Percentiles rank a stretch among this genome's conserved stretches.
Evolutionary conservation across 2,888 invertebrate genomes (phyloP).

Genomic region (Agonopterix alstromeriana): DNA sequence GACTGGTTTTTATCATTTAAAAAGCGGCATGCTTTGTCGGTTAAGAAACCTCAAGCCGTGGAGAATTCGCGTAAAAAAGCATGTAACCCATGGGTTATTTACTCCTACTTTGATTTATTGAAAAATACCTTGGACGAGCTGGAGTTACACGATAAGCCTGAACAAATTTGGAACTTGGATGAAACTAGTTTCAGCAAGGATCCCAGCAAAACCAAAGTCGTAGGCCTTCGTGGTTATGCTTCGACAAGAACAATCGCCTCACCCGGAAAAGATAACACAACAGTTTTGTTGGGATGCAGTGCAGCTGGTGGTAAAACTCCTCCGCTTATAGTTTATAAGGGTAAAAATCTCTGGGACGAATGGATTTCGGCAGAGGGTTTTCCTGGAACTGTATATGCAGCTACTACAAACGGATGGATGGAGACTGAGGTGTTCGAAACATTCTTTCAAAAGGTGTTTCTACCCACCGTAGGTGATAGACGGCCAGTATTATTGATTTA

Average conservation of each 20-base stretch:
- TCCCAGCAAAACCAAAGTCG: slow-evolving; percentile 19
- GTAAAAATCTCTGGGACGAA: slow-evolving; percentile 26
- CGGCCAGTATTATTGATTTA: slow-evolving; percentile 22
- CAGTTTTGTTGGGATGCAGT: slow-evolving; percentile 15
- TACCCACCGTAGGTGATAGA: slow-evolving; percentile 10
- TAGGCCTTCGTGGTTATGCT: slow-evolving; percentile 16
- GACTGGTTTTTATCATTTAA: slow-evolving; percentile 12
- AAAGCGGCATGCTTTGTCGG: slow-evolving; percentile 7
- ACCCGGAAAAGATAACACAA: slow-evolving; percentile 16
- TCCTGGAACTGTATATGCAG: slow-evolving; percentile 16
- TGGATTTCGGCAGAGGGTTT: slow-evolving; percentile 14
- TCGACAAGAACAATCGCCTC: slow-evolving; percentile 15
- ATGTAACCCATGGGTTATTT: slow-evolving; percentile 10
- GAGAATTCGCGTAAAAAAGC: slow-evolving; percentile 13
- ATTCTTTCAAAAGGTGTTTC: slow-evolving; percentile 9
- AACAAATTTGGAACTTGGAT: slow-evolving; percentile 16
- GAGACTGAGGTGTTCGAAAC: slow-evolving; percentile 20
- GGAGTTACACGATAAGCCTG: slow-evolving; percentile 10
- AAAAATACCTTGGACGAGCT: slow-evolving; percentile 8
- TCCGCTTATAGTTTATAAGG: slow-evolving; percentile 19
- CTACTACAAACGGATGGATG: slow-evolving; percentile 28
- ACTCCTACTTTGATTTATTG: slow-evolving; percentile 11
- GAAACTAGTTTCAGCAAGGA: slow-evolving; percentile 17
- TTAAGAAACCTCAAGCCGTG: slow-evolving; percentile 15
- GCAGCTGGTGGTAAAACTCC: slow-evolving; percentile 19